phyloP scores from a whole-genome alignment of 2,797 vertebrate species.

The Melanitta fusca region DNA sequence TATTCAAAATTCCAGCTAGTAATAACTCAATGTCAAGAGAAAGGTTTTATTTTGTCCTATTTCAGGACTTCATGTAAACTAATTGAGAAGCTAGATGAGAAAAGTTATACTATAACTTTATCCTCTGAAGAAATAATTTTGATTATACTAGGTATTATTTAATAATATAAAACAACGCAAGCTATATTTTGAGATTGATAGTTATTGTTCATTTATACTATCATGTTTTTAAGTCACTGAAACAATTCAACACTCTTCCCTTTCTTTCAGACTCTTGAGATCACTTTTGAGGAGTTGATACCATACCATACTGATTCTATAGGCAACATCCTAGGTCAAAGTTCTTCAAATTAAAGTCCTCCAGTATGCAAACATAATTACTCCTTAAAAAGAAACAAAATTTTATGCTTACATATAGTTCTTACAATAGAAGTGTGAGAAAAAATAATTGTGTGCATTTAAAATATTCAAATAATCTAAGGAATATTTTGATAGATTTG shows the following conservation, averaged over 20 bases:
- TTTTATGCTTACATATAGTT: background rate
- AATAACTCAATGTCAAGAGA: background rate
- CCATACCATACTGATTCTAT: rapidly evolving
- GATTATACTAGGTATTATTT: background rate
- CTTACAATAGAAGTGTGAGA: background rate
- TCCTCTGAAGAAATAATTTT: background rate
- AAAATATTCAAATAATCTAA: background rate
- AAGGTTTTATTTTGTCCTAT: background rate
- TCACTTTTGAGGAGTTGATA: background rate
- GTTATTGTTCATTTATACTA: background rate
- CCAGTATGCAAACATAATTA: background rate
- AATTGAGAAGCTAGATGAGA: background rate
- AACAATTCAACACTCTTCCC: background rate
- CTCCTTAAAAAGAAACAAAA: background rate
- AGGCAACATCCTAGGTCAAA: background rate
- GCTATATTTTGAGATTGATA: background rate
- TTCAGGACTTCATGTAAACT: background rate
- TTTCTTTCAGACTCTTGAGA: background rate
- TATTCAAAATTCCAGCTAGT: background rate
- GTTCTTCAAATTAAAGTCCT: background rate
- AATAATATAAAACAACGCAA: background rate
- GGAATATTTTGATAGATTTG: background rate
- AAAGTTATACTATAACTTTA: rapidly evolving
- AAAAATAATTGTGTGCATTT: rapidly evolving
- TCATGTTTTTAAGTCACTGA: background rate